phyloP scores from a whole-genome alignment of 2,113 vertebrate genomes.

The Notarius quadriscutis region DNA sequence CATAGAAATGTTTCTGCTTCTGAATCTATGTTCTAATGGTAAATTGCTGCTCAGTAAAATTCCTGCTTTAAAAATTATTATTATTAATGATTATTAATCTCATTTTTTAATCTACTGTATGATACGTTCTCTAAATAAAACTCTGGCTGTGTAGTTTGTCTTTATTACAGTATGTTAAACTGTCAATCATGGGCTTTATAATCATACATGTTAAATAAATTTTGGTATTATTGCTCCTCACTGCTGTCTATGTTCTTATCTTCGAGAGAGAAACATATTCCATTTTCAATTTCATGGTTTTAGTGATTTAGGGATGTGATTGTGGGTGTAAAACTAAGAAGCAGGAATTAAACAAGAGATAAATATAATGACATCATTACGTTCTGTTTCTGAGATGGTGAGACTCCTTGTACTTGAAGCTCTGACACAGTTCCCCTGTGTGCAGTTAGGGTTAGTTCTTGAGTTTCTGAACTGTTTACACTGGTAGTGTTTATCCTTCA shows the following conservation, averaged over 20 bases:
- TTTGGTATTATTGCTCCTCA: background rate
- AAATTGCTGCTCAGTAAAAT: background rate
- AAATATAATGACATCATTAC: background rate
- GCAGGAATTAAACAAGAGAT: background rate
- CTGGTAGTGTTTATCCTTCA: background rate
- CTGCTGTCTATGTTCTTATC: background rate
- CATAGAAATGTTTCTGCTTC: background rate
- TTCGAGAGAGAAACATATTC: background rate
- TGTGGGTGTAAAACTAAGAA: background rate
- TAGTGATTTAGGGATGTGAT: background rate
- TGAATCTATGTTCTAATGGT: background rate
- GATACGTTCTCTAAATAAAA: background rate
- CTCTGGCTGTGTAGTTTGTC: background rate
- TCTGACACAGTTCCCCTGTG: background rate
- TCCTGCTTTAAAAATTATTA: background rate
- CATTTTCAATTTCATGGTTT: background rate
- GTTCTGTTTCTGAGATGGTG: background rate
- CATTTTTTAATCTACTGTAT: background rate
- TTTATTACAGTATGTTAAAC: background rate
- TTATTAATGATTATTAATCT: background rate
- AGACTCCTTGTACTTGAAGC: background rate
- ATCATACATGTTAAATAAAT: background rate
- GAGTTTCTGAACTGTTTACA: background rate
- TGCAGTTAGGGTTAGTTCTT: too few relatives aligned
- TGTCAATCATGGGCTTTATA: background rate